phyloP scores from a whole-genome alignment of 2,797 vertebrate species.

The Smutsia gigantea region DNA sequence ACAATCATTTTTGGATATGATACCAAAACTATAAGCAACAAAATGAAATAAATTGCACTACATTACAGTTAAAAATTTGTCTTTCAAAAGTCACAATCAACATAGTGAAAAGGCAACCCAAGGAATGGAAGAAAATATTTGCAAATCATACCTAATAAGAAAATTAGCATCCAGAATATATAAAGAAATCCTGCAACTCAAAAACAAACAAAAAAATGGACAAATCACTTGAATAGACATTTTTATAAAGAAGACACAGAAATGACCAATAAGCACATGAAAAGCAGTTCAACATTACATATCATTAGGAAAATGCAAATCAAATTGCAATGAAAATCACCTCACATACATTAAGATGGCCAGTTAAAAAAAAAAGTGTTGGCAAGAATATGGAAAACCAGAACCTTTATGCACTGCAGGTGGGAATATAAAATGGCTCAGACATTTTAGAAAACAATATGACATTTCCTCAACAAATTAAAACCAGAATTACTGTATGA shows the following conservation, averaged over 20 bases:
- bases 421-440: too few species aligned
- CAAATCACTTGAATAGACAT: neutral
- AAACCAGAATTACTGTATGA: too few species aligned
- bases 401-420: neutral
- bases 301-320: neutral
- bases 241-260: neutral
- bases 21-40: neutral
- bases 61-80: neutral
- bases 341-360: neutral
- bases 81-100: neutral
- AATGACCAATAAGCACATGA: neutral
- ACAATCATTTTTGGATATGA: neutral
- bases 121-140: neutral
- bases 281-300: neutral
- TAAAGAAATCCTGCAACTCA: neutral
- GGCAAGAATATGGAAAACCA: neutral
- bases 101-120: neutral
- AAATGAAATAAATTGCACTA: neutral
- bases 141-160: neutral
- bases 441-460: too few species aligned
- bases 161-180: neutral
- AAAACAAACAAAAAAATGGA: neutral
- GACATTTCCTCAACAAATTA: too few species aligned
- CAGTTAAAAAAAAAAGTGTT: neutral
- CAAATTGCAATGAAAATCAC: neutral